Base-by-base conservation (phyloP, 1,140 invertebrate genomes). In the Cepaea nemoralis region DNA sequence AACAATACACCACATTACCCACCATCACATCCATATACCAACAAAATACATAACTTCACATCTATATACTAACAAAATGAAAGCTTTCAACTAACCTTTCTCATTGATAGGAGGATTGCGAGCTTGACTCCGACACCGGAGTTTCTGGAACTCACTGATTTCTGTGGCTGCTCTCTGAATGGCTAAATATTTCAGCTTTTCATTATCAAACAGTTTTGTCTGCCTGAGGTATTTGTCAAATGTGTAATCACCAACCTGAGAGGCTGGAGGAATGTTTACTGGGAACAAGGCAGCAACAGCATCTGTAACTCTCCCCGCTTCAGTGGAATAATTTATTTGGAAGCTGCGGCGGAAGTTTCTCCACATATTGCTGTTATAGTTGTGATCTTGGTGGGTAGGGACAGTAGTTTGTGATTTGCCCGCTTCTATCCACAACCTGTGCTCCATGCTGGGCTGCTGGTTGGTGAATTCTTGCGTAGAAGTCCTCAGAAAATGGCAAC, bases 361-460 rank as follows among this genome's bases (percentile, higher is more conserved):
- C 91, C 91, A 91, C 0, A 91, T 86, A 83, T 91, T 91, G 66
- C 88, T 89, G 85, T 91, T 91, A 80, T 89, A 91, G 70, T 85
- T 89, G 31, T 85, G 75, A 83, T 91, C 89, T 24, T 87, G 86
- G 37, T 83, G 82, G 35, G 84, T 81, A 1, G 90, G 89, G 71
- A 83, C 87, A 14, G 89, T 88, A 1, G 89, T 81, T 0, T 85
- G 85, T 80, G 89, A 83, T 85, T 91, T 91, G 0, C 90, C 90
- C 24, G 90, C 91, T 66, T 91, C 90, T 31, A 88, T 55, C 90
- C 90, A 91, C n/a, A 91, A 79, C 83, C 86, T 86, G 40, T 90
- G 88, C 48, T 88, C 84, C 22, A 90, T 39, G 22, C 86, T 83
- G 33, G 85, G 86, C 55, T 89, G 82, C 19, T 87, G 87, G 80